Percentiles rank a stretch among this genome's conserved stretches.
These are phyloP conservation scores for Macaca mulatta DNA, from an alignment of 2,113 vertebrate species.

Conservation along the genomic window DNA sequence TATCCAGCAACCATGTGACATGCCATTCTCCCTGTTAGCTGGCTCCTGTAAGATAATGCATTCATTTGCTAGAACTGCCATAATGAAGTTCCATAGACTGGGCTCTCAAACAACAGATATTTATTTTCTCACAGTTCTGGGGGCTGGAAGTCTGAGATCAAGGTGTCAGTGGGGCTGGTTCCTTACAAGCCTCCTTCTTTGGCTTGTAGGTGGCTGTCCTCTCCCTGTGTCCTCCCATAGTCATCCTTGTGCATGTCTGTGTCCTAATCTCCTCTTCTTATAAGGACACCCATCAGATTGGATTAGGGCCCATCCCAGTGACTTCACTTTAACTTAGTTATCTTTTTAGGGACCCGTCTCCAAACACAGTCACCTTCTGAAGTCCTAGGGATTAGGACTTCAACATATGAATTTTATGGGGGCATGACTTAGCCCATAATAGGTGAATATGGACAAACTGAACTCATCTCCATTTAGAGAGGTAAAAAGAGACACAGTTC, in stretches of 20 bases:
- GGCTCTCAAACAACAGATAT: accelerated
- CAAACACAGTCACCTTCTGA: too few relatives aligned
- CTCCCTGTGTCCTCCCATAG: background rate
- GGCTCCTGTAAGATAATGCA: background rate
- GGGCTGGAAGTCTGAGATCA: background rate
- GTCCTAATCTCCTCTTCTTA: background rate
- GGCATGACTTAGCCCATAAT: background rate
- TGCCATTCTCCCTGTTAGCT: accelerated
- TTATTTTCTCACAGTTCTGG: background rate
- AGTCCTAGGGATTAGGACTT: background rate
- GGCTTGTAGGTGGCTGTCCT: accelerated
- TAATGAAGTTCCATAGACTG: accelerated
- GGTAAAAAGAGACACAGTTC: background rate
- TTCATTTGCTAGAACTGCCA: background rate
- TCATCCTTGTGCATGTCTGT: background rate
- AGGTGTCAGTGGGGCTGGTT: background rate
- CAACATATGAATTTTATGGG: accelerated
- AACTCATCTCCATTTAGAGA: accelerated
- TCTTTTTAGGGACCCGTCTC: background rate
- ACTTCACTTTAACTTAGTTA: background rate
- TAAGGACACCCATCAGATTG: background rate
- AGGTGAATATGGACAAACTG: accelerated
- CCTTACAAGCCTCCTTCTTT: accelerated
- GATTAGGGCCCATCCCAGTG: background rate
- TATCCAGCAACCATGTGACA: accelerated